These are phyloP conservation scores for Brachyistius frenatus DNA, from an alignment of 2,113 vertebrate species.

Conservation along the genomic window DNA sequence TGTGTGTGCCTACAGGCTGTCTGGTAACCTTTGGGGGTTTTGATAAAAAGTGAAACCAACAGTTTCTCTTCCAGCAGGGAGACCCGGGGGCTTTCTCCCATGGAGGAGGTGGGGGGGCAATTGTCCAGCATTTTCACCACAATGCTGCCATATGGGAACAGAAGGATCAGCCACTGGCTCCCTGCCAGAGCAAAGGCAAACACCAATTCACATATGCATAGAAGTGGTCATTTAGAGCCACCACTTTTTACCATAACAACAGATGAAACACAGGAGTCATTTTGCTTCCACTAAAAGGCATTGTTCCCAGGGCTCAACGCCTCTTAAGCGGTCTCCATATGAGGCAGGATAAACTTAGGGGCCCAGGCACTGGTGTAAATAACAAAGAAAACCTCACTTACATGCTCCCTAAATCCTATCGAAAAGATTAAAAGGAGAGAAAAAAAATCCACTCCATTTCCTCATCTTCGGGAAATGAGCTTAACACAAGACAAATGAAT, in stretches of 20 bases:
- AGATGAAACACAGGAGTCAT: conserved; percentile 83
- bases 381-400: conserved; percentile 84
- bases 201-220: conserved; percentile 86
- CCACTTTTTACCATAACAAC: conserved; percentile 87
- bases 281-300: conserved; percentile 77
- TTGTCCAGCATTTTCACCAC: conserved; percentile 90
- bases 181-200: conserved; percentile 85
- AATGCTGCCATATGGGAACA: conserved; percentile 94
- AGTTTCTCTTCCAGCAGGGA: conserved; percentile 85
- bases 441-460: conserved; percentile 77
- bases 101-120: conserved; percentile 69
- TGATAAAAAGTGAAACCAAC: conserved; percentile 85
- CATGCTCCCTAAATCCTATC: conserved; percentile 85
- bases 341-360: conserved; percentile 85
- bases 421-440: conserved; percentile 71
- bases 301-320: conserved; percentile 80
- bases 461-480: conserved; percentile 78
- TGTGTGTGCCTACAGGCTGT: conserved; percentile 61
- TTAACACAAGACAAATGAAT: conserved; percentile 81
- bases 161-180: conserved; percentile 87
- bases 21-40: conserved; percentile 70
- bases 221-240: conserved; percentile 81
- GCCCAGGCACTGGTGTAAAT: conserved; percentile 81
- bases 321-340: conserved; percentile 86
- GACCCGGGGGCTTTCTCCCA: conserved; percentile 75